Conservation (phyloP, 2,797 vertebrate genomes). For the Bufotes viridis region DNA sequence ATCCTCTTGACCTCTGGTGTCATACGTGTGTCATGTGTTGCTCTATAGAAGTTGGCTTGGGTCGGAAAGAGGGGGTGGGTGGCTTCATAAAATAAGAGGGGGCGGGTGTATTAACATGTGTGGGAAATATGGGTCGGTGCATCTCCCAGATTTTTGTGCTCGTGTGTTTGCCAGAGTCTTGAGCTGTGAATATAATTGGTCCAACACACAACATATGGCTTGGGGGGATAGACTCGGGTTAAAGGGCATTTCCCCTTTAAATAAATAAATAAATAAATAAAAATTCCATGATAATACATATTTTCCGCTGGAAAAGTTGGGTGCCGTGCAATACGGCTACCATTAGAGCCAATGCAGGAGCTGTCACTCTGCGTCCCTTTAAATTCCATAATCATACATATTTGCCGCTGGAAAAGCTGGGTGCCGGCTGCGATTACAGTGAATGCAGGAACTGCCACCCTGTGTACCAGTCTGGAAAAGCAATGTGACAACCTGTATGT, state of each 20-base stretch:
- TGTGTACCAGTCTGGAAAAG: too few relatives aligned
- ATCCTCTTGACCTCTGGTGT: slow-evolving; percentile 17
- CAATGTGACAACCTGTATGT: too few relatives aligned
- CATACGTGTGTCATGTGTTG: not conserved
- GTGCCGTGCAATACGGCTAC: too few relatives aligned
- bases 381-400: too few relatives aligned
- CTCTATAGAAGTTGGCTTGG: slow-evolving; percentile 13
- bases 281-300: not conserved
- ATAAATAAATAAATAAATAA: not conserved
- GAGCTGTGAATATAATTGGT: not conserved
- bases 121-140: not conserved
- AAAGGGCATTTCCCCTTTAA: slow-evolving; percentile 1
- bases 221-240: not conserved
- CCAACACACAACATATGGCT: not conserved
- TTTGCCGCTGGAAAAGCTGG: not conserved
- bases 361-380: too few relatives aligned
- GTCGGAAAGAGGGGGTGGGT: not conserved
- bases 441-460: too few relatives aligned
- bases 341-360: too few relatives aligned
- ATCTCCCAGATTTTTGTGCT: slow-evolving; percentile 12
- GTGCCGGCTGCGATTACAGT: not conserved
- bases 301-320: too few relatives aligned
- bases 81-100: not conserved
- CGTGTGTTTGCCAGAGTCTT: slow-evolving; percentile 11
- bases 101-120: slow-evolving; percentile 13